Percentiles rank a stretch among this genome's conserved stretches.
phyloP scores from a whole-genome alignment of 1,140 invertebrate genomes.

The Hormaphis cornu region DNA sequence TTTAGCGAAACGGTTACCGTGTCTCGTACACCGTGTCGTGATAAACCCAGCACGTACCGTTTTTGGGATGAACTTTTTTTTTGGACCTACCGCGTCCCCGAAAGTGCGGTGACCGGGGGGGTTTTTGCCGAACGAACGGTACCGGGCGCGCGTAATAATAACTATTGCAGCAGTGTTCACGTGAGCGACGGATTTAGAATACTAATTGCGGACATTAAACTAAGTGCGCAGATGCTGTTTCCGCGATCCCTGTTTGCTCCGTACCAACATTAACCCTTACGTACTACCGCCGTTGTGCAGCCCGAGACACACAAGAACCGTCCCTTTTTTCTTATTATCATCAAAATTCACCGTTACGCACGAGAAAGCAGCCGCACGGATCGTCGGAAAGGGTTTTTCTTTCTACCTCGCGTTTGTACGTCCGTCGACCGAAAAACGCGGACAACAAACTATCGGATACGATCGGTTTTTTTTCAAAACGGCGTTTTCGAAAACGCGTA shows the following conservation, averaged over 20 bases:
- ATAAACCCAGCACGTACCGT: neutral
- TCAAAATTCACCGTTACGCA: no score
- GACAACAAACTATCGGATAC: no score
- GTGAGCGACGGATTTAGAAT: slow-evolving; percentile 28
- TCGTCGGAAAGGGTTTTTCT: no score
- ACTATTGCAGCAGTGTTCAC: slow-evolving; percentile 28
- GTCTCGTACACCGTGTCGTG: no score
- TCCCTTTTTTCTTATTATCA: neutral
- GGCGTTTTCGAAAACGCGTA: no score
- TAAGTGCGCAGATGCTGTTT: slow-evolving; percentile 27
- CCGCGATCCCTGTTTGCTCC: slow-evolving; percentile 7
- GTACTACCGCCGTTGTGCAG: no score
- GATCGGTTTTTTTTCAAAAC: no score
- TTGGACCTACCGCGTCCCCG: neutral
- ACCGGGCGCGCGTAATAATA: neutral
- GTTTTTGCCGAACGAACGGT: slow-evolving; percentile 8
- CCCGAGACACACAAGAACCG: neutral
- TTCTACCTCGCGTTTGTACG: no score
- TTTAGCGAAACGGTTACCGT: neutral
- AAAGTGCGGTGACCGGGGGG: slow-evolving; percentile 9
- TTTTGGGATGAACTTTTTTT: slow-evolving; percentile 2
- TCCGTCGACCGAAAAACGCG: no score
- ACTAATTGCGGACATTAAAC: slow-evolving; percentile 27
- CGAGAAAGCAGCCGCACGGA: no score
- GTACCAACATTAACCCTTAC: slow-evolving; percentile 22